Percentiles rank a stretch among this genome's conserved stretches.
phyloP scores from a whole-genome alignment of 2,888 invertebrate species.

The Dermolepida albohirtum region DNA sequence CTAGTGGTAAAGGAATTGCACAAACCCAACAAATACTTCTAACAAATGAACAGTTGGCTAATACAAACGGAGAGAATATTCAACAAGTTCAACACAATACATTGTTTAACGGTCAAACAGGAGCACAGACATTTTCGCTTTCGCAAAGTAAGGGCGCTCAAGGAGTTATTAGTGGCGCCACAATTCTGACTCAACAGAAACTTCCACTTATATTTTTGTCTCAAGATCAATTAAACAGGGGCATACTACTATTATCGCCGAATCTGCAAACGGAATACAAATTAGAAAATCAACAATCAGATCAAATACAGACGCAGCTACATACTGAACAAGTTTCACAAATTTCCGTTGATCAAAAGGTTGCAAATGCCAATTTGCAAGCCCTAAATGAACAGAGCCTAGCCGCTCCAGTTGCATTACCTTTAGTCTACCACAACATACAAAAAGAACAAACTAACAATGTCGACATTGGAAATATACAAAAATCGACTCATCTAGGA shows the following conservation, averaged over 20 bases:
- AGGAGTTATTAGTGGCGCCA: neutral
- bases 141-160: neutral
- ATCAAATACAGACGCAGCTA: constrained; percentile 26
- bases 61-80: neutral
- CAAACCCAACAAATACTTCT: neutral
- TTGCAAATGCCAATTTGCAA: constrained; percentile 6
- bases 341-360: constrained; percentile 7
- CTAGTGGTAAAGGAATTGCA: neutral
- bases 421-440: constrained; percentile 18
- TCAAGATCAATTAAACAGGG: constrained; percentile 25
- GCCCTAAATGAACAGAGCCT: neutral
- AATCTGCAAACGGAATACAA: neutral
- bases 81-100: neutral
- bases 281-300: neutral
- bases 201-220: constrained; percentile 23
- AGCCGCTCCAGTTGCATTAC: constrained; percentile 24
- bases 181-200: constrained; percentile 10
- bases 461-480: constrained; percentile 2
- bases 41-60: neutral
- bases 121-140: too few species aligned
- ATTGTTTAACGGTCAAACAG: neutral
- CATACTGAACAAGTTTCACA: constrained; percentile 18
- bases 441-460: constrained; percentile 26
- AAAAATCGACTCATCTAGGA: constrained; percentile 13
- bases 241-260: constrained; percentile 12